Conservation (phyloP, 2,113 vertebrate genomes). For the Sapayoa aenigma region DNA sequence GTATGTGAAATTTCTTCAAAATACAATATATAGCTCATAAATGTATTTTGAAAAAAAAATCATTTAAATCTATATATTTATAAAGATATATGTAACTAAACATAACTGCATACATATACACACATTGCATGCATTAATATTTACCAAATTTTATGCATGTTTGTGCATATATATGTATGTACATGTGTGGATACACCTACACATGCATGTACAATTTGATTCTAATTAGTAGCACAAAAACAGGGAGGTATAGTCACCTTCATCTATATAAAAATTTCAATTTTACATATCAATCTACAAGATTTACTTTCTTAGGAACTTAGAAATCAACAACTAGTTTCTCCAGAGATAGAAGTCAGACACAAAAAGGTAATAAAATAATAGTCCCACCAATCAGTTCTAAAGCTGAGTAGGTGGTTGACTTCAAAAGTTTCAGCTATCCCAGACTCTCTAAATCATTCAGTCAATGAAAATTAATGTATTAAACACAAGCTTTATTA, state of each 20-base stretch:
- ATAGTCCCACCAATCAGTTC: not conserved
- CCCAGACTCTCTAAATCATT: not conserved
- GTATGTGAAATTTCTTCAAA: not conserved
- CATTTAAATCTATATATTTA: not conserved
- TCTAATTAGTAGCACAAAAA: not conserved
- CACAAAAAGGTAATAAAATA: not conserved
- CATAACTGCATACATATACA: not conserved
- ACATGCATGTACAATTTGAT: not conserved
- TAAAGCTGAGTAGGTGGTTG: not conserved
- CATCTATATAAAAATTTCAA: not conserved
- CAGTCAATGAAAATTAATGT: not conserved
- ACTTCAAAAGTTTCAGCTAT: not conserved
- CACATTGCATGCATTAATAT: not conserved
- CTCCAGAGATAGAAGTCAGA: not conserved
- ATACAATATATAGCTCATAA: not conserved
- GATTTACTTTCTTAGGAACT: not conserved
- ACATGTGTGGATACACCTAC: not conserved
- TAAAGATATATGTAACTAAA: not conserved
- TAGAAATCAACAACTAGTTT: not conserved
- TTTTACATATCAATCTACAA: not conserved
- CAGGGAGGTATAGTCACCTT: not conserved
- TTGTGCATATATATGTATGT: not conserved
- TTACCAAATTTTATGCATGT: not conserved
- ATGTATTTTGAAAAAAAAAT: not conserved
- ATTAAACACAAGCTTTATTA: not conserved